Conservation (phyloP, 2,797 vertebrate genomes). For the Neoniphon sammara region DNA sequence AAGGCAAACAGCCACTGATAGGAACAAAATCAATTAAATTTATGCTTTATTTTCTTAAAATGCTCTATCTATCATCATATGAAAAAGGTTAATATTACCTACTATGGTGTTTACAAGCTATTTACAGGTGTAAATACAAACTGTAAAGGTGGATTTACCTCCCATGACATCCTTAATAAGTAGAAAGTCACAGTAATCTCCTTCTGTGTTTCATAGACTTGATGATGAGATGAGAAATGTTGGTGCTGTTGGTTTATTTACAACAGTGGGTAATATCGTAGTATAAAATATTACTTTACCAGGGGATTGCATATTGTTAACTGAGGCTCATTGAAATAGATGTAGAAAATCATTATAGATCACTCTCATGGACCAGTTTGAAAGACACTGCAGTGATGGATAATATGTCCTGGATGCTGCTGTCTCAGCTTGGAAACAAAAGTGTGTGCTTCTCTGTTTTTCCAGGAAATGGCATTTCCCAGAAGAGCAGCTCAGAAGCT, state of each 20-base stretch:
- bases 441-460: background rate
- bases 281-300: background rate
- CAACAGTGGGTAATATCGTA: background rate
- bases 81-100: no score
- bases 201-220: no score
- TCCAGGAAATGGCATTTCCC: constrained; percentile 86
- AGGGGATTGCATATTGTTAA: constrained; percentile 2
- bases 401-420: background rate
- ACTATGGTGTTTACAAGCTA: no score
- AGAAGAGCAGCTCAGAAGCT: constrained; percentile 91
- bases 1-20: no score
- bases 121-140: no score
- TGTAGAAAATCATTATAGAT: background rate
- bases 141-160: no score
- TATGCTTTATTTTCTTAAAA: no score
- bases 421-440: background rate
- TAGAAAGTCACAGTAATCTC: no score
- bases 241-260: background rate
- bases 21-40: no score
- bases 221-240: no score
- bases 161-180: no score
- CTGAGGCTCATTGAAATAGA: background rate
- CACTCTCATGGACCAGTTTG: background rate
- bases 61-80: no score
- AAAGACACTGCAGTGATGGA: background rate